Evolutionary conservation across 2,888 invertebrate species (phyloP).

Genomic region (Pseudanteris insignis): DNA sequence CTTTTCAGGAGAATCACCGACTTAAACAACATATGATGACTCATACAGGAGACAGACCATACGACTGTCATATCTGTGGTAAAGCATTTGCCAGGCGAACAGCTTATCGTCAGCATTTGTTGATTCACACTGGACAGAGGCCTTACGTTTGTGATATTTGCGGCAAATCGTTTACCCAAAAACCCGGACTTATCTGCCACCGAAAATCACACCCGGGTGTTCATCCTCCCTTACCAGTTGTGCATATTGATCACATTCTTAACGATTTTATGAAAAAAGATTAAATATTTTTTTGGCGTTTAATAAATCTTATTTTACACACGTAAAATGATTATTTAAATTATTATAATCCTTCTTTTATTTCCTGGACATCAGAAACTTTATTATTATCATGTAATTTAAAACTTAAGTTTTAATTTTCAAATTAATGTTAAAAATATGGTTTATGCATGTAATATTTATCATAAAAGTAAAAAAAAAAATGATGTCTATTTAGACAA

Average conservation of each 20-base stretch:
- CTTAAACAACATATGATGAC: slow-evolving; percentile 62
- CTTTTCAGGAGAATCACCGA: slow-evolving; percentile 58
- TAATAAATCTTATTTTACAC: slow-evolving; percentile 16
- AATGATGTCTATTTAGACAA: too few relatives aligned
- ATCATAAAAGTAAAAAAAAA: too few relatives aligned
- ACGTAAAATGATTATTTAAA: neutral
- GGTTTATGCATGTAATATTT: too few relatives aligned
- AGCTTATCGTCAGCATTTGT: slow-evolving; percentile 60
- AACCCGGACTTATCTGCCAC: slow-evolving; percentile 62
- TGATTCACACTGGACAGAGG: slow-evolving; percentile 61
- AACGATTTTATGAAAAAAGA: slow-evolving; percentile 58
- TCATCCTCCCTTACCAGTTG: slow-evolving; percentile 61
- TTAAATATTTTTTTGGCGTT: slow-evolving; percentile 4
- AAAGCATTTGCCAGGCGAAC: slow-evolving; percentile 61
- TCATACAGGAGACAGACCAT: slow-evolving; percentile 62
- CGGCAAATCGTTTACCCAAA: slow-evolving; percentile 62
- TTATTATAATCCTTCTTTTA: neutral
- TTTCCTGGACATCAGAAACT: neutral
- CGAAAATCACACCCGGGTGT: slow-evolving; percentile 63
- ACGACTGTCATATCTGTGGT: slow-evolving; percentile 58
- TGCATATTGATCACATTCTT: slow-evolving; percentile 61
- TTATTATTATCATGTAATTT: too few relatives aligned
- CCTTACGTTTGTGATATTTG: slow-evolving; percentile 64
- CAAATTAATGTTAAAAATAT: too few relatives aligned
- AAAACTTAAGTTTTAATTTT: too few relatives aligned